Conservation (phyloP, 2,888 invertebrate genomes). For the Trypoxylon attenuatum region DNA sequence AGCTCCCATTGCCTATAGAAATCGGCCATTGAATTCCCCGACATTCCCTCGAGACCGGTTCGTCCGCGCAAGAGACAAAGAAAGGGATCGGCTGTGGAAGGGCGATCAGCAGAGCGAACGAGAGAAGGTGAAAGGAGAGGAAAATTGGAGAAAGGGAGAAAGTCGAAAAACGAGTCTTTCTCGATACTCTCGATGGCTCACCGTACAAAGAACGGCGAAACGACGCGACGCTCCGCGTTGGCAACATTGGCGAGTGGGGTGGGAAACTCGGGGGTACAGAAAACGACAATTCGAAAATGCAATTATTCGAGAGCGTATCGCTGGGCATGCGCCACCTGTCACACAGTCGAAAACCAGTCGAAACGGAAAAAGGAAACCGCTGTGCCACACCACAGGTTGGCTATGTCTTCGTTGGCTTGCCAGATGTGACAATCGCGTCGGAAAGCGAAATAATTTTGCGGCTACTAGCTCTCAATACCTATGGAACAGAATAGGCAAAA, state of each 20-base stretch:
- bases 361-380: constrained; percentile 15
- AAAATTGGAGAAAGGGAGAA: too few species aligned
- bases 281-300: constrained; percentile 59
- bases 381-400: not conserved
- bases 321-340: constrained; percentile 46
- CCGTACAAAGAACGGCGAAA: constrained; percentile 42
- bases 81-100: not conserved
- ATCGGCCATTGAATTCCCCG: constrained; percentile 35
- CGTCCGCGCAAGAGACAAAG: constrained; percentile 3
- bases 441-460: constrained; percentile 47
- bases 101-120: not conserved
- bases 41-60: constrained; percentile 18
- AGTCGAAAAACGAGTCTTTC: constrained; percentile 24
- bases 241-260: too few species aligned
- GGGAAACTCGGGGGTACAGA: constrained; percentile 2
- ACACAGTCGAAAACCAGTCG: constrained; percentile 44
- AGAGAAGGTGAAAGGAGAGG: too few species aligned
- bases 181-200: constrained; percentile 23
- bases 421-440: constrained; percentile 49
- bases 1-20: constrained; percentile 38
- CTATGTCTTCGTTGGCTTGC: constrained; percentile 5
- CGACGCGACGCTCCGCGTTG: constrained; percentile 22
- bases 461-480: too few species aligned
- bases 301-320: constrained; percentile 62
- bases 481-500: too few species aligned